Evolutionary conservation across 1,140 invertebrate species (phyloP), one percentile per base, ranked within the genome.

Genomic region (Halesus radiatus): DNA sequence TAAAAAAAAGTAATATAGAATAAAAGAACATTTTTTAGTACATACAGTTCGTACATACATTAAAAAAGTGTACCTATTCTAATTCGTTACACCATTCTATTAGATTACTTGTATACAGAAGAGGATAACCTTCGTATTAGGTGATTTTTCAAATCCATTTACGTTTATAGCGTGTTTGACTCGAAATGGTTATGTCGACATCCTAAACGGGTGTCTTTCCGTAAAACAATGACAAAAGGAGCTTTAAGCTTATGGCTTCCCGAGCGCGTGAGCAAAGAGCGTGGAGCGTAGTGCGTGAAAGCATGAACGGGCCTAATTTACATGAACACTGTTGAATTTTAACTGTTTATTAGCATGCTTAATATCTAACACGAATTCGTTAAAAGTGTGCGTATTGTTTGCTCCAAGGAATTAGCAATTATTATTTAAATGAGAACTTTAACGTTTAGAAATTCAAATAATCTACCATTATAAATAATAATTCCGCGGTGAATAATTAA

Each of bases 251-350:
- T 58, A 26, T 45, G 22, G 54, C 52, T 73, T 50, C 68, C 29
- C 64, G 78, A 78, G 54, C 22, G 66, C 80, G 74, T 77, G 62
- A 81, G 80, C 76, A 79, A 79, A 70, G 73, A 45, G 37, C 32
- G 32, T 32, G 32, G 32, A 75, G 58, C 80, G 52, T 76, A 76
- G 68, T 53, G 66, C 52, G 50, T 68, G 76, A 62, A 66, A 56
- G 56, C 64, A 75, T 70, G 80, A 80, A 78, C 72, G 79, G 54
- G 64, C 58, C 54, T 75, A 81, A 81, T 81, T 82, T 80, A 80
- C 81, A 82, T 82, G 32, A 80, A 70, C 73, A 82, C 79, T 82
- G 77, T 82, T 82, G 66, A 70, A 76, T 78, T 74, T 82, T 70
- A 81, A 70, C 80, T 77, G 81, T 81, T 77, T 77, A 77, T 77